A percentile compares a stretch with the other conserved stretches of the same genome.
Conservation (phyloP, 1,140 invertebrate species). For the Sinonovacula constricta region DNA sequence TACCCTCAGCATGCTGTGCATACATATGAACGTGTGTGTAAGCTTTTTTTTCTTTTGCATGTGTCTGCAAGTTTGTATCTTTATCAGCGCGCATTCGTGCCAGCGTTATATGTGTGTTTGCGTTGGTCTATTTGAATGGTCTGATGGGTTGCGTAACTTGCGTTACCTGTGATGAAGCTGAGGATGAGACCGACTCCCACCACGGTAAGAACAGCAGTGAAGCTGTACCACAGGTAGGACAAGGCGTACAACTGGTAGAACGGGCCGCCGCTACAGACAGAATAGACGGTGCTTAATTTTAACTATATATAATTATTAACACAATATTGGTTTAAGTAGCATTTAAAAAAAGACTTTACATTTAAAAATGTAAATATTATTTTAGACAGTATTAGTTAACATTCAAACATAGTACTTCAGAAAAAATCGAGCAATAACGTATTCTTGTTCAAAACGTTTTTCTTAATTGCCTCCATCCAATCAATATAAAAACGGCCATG, state of each 20-base stretch:
- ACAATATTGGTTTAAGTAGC: background rate
- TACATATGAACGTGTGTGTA: no score
- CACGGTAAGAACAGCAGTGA: conserved; percentile 84
- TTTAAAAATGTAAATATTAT: background rate
- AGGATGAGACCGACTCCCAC: conserved; percentile 84
- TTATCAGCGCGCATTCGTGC: background rate
- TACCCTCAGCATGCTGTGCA: background rate
- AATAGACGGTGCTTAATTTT: no score
- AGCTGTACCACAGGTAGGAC: conserved; percentile 92
- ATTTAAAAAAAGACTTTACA: background rate
- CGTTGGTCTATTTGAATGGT: background rate
- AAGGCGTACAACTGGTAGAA: conserved; percentile 83
- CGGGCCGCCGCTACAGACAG: conserved; percentile 35
- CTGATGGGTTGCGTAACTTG: background rate
- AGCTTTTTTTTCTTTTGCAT: no score
- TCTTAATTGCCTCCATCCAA: no score
- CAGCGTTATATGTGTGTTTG: background rate
- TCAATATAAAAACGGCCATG: no score
- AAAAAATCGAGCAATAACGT: no score
- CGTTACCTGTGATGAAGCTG: conserved; percentile 84
- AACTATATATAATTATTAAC: background rate
- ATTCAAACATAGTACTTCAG: no score
- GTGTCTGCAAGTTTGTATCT: background rate
- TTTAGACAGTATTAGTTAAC: no score
- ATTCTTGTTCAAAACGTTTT: no score